Conservation (phyloP, 2,888 invertebrate genomes). For the Sarcophaga rosellei region DNA sequence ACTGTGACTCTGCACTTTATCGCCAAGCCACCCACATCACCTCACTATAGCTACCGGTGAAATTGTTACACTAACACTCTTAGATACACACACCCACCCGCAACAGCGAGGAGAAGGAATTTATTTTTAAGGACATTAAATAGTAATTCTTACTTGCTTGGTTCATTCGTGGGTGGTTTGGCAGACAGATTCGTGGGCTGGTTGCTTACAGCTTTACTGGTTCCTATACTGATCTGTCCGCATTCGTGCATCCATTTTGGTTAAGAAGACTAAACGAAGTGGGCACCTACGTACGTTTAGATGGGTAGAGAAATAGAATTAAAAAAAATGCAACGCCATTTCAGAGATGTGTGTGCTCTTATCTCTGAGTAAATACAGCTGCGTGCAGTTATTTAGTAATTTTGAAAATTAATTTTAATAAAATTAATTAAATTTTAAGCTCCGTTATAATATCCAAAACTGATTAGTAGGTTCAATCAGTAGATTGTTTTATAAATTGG, state of each 20-base stretch:
- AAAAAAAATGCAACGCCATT: not conserved
- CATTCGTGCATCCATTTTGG: constrained; percentile 1
- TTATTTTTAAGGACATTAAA: not conserved
- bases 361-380: not conserved
- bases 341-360: not conserved
- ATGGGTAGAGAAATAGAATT: not conserved
- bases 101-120: not conserved
- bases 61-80: not conserved
- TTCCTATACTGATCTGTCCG: not conserved
- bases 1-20: too few relatives aligned
- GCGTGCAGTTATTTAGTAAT: not conserved
- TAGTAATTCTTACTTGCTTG: not conserved
- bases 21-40: too few relatives aligned
- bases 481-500: too few relatives aligned
- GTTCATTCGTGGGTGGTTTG: not conserved
- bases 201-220: not conserved
- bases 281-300: not conserved
- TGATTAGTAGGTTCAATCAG: too few relatives aligned
- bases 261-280: not conserved
- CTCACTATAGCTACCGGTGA: not conserved
- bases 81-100: too few relatives aligned
- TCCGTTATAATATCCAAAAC: too few relatives aligned
- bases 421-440: too few relatives aligned
- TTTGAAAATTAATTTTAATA: not conserved
- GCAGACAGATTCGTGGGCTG: not conserved